These are phyloP conservation scores for Sycophila texana DNA, from an alignment of 2,888 invertebrate species.

Conservation along the genomic window DNA sequence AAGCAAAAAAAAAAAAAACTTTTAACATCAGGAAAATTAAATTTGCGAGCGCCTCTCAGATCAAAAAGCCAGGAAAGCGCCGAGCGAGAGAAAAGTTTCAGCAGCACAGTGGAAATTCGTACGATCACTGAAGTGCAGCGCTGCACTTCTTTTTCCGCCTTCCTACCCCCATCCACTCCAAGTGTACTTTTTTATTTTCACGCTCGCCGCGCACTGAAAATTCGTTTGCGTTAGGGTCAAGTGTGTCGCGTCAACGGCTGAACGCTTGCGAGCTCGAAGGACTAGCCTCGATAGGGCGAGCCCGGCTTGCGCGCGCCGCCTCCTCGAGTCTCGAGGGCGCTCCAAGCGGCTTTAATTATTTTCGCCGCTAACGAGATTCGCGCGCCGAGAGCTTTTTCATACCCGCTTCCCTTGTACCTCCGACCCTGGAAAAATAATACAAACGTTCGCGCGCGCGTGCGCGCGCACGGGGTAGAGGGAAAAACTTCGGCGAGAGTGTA, in stretches of 20 bases:
- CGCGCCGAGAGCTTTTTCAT: background rate
- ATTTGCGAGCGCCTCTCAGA: background rate
- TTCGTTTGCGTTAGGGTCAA: constrained; percentile 46
- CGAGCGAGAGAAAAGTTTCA: no score
- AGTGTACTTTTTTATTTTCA: constrained; percentile 33
- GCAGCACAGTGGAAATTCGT: no score
- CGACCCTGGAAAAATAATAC: constrained; percentile 24
- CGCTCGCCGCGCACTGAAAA: constrained; percentile 31
- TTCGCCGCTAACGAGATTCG: constrained; percentile 57
- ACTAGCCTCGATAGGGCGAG: constrained; percentile 16
- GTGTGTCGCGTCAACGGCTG: constrained; percentile 36
- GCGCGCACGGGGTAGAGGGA: background rate
- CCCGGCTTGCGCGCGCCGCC: background rate
- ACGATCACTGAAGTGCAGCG: background rate
- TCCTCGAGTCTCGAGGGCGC: constrained; percentile 51
- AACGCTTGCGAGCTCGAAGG: constrained; percentile 22
- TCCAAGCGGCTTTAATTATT: constrained; percentile 56
- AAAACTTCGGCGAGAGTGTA: background rate
- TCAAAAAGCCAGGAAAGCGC: no score
- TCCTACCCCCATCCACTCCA: background rate
- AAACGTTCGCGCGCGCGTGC: no score
- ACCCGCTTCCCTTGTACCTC: background rate
- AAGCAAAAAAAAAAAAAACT: background rate
- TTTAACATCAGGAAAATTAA: constrained; percentile 1
- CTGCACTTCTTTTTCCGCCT: background rate